These are phyloP conservation scores for Tachycineta bicolor DNA, from an alignment of 2,113 vertebrate species.

Conservation along the genomic window DNA sequence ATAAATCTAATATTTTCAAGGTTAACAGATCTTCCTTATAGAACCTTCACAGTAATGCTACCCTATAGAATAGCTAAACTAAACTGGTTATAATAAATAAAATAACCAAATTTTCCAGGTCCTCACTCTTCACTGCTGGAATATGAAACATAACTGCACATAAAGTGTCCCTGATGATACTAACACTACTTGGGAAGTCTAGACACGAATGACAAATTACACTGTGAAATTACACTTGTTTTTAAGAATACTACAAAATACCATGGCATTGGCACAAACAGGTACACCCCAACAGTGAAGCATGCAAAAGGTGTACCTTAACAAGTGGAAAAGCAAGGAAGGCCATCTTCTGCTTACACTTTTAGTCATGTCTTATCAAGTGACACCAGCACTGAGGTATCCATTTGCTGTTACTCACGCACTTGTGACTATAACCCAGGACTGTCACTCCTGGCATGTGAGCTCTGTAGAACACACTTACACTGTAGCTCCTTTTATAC, in stretches of 20 bases:
- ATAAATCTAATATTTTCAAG: not conserved
- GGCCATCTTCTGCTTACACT: not conserved
- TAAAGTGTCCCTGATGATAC: not conserved
- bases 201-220: not conserved
- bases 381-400: not conserved
- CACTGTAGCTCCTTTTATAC: not conserved
- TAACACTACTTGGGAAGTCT: not conserved
- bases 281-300: not conserved
- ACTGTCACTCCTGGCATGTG: rapidly evolving
- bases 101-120: not conserved
- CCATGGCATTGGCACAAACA: not conserved
- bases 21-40: not conserved
- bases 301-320: not conserved
- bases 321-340: not conserved
- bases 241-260: not conserved
- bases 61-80: not conserved
- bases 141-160: rapidly evolving
- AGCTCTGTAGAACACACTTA: not conserved
- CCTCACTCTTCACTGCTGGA: not conserved
- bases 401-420: not conserved
- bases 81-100: not conserved
- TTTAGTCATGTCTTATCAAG: not conserved
- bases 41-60: not conserved
- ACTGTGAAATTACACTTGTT: not conserved
- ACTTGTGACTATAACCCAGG: not conserved